Base-by-base conservation (phyloP, 2,797 vertebrate genomes). In the Platalea minor region DNA sequence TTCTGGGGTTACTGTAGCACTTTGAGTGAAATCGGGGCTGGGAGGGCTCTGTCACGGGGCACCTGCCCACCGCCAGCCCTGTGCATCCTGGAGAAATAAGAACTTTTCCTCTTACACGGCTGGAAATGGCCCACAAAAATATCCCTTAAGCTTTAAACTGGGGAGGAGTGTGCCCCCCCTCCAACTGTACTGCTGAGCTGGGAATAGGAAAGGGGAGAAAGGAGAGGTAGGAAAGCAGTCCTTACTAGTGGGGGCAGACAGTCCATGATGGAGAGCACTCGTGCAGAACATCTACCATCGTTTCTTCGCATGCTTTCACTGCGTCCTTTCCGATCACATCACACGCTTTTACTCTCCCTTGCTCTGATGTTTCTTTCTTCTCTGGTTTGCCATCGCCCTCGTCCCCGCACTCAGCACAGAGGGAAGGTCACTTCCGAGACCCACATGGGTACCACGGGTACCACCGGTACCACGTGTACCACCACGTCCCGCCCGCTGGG, bases 401-500 rank as follows among this genome's bases (percentile, higher is more conserved):
- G 2, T 54, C 23, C 25, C 50, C 7, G 7, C 39, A 57, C 8
- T 70, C 51, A 31, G 33, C 48, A 8, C 2, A 2, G 41, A 50
- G 23, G n/a, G 45, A 61, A 75, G 54, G 29, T 33, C 54, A 57
- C 25, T 17, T 54, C 18, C 3, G 7, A 65, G 56, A 24, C 73
- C 7, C 46, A 26, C n/a, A 48, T 37, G 57, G 35, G 23, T 65
- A 39, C 64, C 45, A 23, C 13, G 3, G 46, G 24, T 39, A 39
- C 20, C 39, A 48, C 39, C 31, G 37, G 37, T 39, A 39, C 64
- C 45, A 23, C 13, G 3, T 35, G 24, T 39, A 39, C 20, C 39
- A 48, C 39, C 31, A 3, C 0, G 0, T 16, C 37, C 43, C 11
- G 1, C 7, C 4, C 8, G 26, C 4, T 2, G 5, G 73, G n/a